Conservation (phyloP, 2,888 invertebrate species). For the Lasioglossum leucozonium region DNA sequence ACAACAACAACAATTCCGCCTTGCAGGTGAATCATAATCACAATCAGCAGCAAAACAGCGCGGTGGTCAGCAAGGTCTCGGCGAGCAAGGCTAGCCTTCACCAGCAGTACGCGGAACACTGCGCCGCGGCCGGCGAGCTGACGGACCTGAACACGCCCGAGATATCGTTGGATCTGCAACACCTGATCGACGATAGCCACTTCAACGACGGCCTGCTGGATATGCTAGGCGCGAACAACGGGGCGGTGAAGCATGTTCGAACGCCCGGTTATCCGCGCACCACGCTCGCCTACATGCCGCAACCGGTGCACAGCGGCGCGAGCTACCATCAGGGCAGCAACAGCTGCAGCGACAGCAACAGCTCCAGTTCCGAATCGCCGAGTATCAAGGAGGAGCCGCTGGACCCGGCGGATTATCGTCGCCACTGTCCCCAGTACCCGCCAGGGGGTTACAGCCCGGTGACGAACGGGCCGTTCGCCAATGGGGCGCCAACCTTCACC, state of each 20-base stretch:
- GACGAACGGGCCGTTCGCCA: slow-evolving; percentile 83
- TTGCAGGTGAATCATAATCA: slow-evolving; percentile 85
- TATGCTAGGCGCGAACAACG: slow-evolving; percentile 87
- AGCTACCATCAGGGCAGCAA: slow-evolving; percentile 86
- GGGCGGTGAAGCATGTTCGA: slow-evolving; percentile 84
- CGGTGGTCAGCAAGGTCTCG: slow-evolving; percentile 83
- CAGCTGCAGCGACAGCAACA: slow-evolving; percentile 87
- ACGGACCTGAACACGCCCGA: slow-evolving; percentile 96
- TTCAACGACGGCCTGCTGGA: slow-evolving; percentile 95
- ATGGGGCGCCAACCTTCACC: slow-evolving; percentile 86
- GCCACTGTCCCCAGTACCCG: slow-evolving; percentile 86
- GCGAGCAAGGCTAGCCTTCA: slow-evolving; percentile 88
- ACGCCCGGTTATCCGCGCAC: slow-evolving; percentile 87
- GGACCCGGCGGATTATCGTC: slow-evolving; percentile 90
- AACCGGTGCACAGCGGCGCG: slow-evolving; percentile 94
- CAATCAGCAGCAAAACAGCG: slow-evolving; percentile 86
- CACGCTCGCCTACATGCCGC: slow-evolving; percentile 95
- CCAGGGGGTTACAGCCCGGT: slow-evolving; percentile 84
- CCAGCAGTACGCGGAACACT: slow-evolving; percentile 90
- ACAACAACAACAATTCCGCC: slow-evolving; percentile 85
- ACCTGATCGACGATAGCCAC: slow-evolving; percentile 95
- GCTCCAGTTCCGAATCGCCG: slow-evolving; percentile 89
- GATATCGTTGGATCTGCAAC: slow-evolving; percentile 95
- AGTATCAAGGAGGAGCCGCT: slow-evolving; percentile 95
- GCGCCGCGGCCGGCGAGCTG: slow-evolving; percentile 88